phyloP scores from a whole-genome alignment of 2,113 vertebrate species.

The Tylochromis polylepis region DNA sequence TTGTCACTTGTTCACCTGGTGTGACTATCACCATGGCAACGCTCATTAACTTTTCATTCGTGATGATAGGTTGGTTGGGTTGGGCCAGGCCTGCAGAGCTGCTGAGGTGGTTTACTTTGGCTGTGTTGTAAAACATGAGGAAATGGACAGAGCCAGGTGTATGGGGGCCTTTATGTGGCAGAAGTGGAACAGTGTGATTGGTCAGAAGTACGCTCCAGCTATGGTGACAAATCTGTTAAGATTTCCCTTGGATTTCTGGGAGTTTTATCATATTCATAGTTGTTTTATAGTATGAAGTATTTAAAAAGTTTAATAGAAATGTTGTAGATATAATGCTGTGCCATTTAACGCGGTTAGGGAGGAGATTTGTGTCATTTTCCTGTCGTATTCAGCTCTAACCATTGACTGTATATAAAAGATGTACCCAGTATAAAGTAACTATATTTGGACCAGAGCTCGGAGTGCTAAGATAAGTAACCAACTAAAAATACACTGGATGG shows the following conservation, averaged over 20 bases:
- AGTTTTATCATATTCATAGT: neutral
- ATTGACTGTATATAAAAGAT: fast-evolving
- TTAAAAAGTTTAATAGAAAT: fast-evolving
- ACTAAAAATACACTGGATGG: neutral
- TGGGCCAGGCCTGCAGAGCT: neutral
- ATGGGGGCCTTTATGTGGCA: neutral
- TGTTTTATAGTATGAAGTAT: neutral
- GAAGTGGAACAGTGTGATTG: neutral
- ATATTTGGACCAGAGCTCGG: neutral
- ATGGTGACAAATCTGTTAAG: neutral
- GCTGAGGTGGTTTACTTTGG: neutral
- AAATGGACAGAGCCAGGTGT: neutral
- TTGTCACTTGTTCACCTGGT: neutral
- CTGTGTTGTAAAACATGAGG: neutral
- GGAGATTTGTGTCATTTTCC: neutral
- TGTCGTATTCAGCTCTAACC: neutral
- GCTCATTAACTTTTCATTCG: constrained; percentile 8
- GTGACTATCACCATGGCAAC: constrained; percentile 16
- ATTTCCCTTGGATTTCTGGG: neutral
- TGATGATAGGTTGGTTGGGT: neutral
- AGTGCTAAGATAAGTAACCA: neutral
- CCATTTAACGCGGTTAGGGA: neutral
- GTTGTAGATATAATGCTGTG: neutral
- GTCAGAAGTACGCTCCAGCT: neutral
- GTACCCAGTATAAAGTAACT: neutral